Conservation (phyloP, 2,888 invertebrate species). For the Drosophila niveifrons region DNA sequence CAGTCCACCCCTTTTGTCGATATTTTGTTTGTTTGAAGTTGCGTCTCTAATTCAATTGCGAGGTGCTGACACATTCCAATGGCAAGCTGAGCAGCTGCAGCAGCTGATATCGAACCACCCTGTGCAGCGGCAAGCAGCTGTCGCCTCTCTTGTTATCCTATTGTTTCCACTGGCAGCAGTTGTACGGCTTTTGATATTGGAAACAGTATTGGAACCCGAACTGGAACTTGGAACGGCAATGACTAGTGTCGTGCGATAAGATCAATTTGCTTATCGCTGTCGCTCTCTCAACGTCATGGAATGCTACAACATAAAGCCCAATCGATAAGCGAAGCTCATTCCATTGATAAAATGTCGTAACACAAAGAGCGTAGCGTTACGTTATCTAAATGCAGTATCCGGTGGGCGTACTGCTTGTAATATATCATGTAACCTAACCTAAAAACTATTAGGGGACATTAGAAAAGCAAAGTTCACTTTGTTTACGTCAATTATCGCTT, state of each 20-base stretch:
- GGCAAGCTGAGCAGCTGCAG: constrained; percentile 23
- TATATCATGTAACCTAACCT: constrained; percentile 8
- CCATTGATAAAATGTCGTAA: constrained; percentile 35
- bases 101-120: constrained; percentile 14
- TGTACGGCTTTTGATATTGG: constrained; percentile 16
- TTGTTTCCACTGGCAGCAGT: constrained; percentile 15
- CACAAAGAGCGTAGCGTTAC: constrained; percentile 1
- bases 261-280: constrained; percentile 48
- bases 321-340: constrained; percentile 43
- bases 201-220: constrained; percentile 13
- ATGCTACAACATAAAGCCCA: constrained; percentile 35
- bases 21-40: constrained; percentile 18
- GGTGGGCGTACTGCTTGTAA: constrained; percentile 23
- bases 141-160: constrained; percentile 6
- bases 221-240: constrained; percentile 19
- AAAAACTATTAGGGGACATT: constrained; percentile 1
- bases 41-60: constrained; percentile 40
- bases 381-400: constrained; percentile 38
- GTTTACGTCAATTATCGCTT: constrained; percentile 23
- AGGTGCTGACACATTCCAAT: constrained; percentile 45
- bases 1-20: constrained; percentile 37
- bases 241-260: constrained; percentile 44
- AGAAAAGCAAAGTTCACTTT: constrained; percentile 32
- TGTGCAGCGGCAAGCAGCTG: constrained; percentile 38
- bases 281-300: constrained; percentile 61